Evolutionary conservation across 2,113 vertebrate genomes (phyloP).

Genomic region (Ciconia boyciana): DNA sequence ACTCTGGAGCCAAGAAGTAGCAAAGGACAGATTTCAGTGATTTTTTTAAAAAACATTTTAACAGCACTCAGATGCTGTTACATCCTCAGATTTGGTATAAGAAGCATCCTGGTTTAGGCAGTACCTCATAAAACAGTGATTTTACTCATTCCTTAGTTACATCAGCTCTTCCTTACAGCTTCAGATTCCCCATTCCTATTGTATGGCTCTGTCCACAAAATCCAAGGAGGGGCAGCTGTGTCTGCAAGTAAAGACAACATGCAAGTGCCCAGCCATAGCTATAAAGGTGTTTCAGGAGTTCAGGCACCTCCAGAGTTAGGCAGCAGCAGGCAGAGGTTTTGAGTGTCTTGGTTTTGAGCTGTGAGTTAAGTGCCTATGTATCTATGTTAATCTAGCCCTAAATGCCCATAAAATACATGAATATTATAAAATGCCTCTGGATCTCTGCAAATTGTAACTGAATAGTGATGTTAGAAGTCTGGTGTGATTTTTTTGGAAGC

Average conservation of each 20-base stretch:
- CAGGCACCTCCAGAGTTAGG: background rate
- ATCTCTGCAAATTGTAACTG: background rate
- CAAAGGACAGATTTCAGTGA: background rate
- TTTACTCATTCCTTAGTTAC: background rate
- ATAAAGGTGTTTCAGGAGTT: background rate
- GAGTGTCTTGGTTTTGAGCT: background rate
- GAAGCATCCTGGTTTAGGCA: background rate
- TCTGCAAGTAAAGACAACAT: background rate
- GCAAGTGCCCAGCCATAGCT: background rate
- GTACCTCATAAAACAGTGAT: background rate
- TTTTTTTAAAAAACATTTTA: background rate
- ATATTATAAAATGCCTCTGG: background rate
- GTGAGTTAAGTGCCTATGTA: background rate
- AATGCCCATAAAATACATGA: fast-evolving
- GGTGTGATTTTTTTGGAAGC: background rate
- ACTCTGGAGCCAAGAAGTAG: background rate
- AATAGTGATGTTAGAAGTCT: background rate
- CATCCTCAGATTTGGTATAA: background rate
- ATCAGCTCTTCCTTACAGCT: background rate
- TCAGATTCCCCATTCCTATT: background rate
- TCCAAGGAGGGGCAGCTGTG: background rate
- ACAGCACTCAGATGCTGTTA: background rate
- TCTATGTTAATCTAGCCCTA: background rate
- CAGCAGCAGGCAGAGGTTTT: background rate
- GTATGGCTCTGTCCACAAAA: background rate